phyloP scores from a whole-genome alignment of 2,888 invertebrate genomes.

The Koerneria pararmatus region DNA sequence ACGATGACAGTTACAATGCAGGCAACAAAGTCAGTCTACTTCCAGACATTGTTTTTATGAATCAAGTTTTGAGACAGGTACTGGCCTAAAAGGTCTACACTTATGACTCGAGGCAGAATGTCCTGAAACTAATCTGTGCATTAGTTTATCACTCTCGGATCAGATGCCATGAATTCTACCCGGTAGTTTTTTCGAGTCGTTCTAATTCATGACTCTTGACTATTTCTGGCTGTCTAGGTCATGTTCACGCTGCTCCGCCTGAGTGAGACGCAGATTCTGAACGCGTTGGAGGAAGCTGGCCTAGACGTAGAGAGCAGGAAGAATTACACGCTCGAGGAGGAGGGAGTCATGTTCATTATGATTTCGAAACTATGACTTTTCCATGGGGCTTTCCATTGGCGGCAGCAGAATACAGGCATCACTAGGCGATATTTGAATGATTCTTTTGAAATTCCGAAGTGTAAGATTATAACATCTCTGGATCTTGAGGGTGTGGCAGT shows the following conservation, averaged over 20 bases:
- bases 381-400: not conserved
- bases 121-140: not conserved
- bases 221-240: constrained; percentile 27
- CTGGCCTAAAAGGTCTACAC: not conserved
- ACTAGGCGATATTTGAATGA: not conserved
- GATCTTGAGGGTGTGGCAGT: too few species aligned
- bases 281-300: constrained; percentile 36
- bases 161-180: not conserved
- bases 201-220: too few species aligned
- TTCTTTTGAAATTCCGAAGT: too few species aligned
- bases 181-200: too few species aligned
- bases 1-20: constrained; percentile 49
- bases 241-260: constrained; percentile 49
- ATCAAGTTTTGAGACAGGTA: not conserved
- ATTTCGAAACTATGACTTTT: constrained; percentile 34
- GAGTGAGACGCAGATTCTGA: constrained; percentile 38
- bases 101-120: not conserved
- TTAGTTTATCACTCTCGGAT: not conserved
- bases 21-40: constrained; percentile 34
- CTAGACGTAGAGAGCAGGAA: constrained; percentile 35
- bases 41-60: not conserved
- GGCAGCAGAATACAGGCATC: not conserved
- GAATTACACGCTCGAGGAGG: constrained; percentile 42
- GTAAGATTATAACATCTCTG: too few species aligned
- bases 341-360: constrained; percentile 54